Base-by-base conservation (phyloP, 2,797 vertebrate genomes). In the Falco biarmicus region DNA sequence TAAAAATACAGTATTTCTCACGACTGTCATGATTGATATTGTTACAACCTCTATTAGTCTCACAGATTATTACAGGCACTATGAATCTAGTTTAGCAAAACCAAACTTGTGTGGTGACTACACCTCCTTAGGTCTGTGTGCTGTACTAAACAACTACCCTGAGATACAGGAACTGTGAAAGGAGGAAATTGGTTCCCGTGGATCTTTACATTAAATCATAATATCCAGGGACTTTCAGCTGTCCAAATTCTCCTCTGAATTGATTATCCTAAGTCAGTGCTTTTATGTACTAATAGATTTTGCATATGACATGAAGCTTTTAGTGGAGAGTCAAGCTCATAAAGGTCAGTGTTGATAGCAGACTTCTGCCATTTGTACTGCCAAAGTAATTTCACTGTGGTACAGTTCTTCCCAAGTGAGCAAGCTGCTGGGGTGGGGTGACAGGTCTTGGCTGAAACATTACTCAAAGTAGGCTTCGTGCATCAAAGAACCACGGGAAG, bases 1-100 rank as follows among this genome's bases (percentile, higher is more conserved):
- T 64, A 47, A 47, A 94, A 89, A 29, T 77, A 65, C 31, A 53
- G 51, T 57, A 57, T 92, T 90, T 93, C 66, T 85, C 64, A 57
- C 13, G 5, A 43, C 56, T 61, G 39, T 75, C 21, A 12, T 47
- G 37, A 88, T 3, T 86, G 37, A 56, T 89, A 39, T 9, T 78
- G n/a, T 41, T 82, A 26, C 13, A 63, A 93, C 48, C 51, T 84
- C 77, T 79, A 15, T 59, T 93, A 61, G 57, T 41, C 51, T 90
- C 51, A 59, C 47, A 60, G 28, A 88, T 91, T 85, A 41, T 68
- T 90, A 31, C 13, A 47, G 69, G 54, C 56, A 12, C 39, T 79
- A 4, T 75, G 43, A 68, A 76, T 84, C 26, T 84, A 54, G 19
- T 71, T 85, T 65, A 69, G 50, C 84, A 95, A 64, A 81, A 73